Base-by-base conservation (phyloP, 2,113 vertebrate species). In the Bujurquina vittata region DNA sequence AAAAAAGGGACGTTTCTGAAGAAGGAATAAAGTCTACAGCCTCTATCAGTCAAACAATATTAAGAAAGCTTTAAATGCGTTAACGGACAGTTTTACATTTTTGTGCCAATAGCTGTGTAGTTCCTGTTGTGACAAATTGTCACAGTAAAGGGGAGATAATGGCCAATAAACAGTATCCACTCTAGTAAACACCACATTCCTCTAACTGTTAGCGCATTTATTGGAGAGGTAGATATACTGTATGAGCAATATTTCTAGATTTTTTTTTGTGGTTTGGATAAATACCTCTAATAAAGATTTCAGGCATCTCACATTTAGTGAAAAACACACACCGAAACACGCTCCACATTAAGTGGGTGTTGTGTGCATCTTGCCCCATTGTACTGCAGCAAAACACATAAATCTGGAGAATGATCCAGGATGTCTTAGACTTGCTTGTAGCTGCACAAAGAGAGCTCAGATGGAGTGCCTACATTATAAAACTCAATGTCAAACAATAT, bases 401-500 rank as follows among this genome's bases (percentile, higher is more conserved):
- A 63, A 55, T 69, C 18, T 26, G 22, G n/a, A 56, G 63, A 69
- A 12, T 10, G 1, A 57, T 62, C 11, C 31, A 26, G 69, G n/a
- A 55, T 1, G 67, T 11, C 23, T 46, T 22, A 10, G 67, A 22
- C 78, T 22, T 62, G 17, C 40, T 67, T 14, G 31, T 0, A n/a
- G 77, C 76, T 60, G 75, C 75, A 59, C 57, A 37, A 10, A 56
- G 20, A 3, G 78, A 69, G 58, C 56, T 1, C 23, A 37, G 11
- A 52, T 31, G 9, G 77, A 77, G 58, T 33, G 43, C n/a, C 62
- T 29, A 33, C 49, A 14, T 61, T 76, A 75, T 84, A 84, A 83
- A 86, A 81, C 84, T 91, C 90, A 88, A 90, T 88, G 90, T 92
- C 92, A 93, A 88, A 85, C 88, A 88, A 83, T 80, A 91, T 93